Evolutionary conservation across 2,888 invertebrate species (phyloP).

Genomic region (Ectemnius lituratus): DNA sequence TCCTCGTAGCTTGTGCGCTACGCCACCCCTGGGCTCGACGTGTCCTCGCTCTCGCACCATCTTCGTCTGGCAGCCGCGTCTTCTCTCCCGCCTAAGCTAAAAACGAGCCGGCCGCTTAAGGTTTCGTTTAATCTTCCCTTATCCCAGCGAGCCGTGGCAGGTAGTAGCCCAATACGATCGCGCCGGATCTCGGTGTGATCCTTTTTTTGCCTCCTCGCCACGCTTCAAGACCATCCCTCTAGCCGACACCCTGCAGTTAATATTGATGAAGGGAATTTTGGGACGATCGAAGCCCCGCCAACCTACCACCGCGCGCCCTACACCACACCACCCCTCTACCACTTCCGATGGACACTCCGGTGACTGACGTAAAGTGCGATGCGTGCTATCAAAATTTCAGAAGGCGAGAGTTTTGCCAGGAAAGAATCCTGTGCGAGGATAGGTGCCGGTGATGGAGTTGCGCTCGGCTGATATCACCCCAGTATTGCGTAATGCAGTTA

Average conservation of each 20-base stretch:
- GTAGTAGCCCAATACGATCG: constrained; percentile 50
- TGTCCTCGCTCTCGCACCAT: too few relatives aligned
- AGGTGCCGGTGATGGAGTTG: too few relatives aligned
- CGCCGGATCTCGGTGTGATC: constrained; percentile 46
- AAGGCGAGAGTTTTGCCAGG: too few relatives aligned
- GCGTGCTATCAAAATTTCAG: too few relatives aligned
- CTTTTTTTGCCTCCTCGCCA: constrained; percentile 35
- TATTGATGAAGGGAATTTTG: constrained; percentile 50
- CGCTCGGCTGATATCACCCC: neutral
- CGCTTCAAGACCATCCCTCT: constrained; percentile 50
- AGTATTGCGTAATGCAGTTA: too few relatives aligned
- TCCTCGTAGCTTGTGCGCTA: constrained; percentile 20
- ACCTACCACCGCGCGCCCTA: neutral
- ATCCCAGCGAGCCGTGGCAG: constrained; percentile 54
- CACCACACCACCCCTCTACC: too few relatives aligned
- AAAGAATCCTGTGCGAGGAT: too few relatives aligned
- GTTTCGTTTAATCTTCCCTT: constrained; percentile 67
- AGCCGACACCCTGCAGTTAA: constrained; percentile 47
- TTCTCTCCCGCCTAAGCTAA: constrained; percentile 54
- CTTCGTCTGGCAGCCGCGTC: constrained; percentile 40
- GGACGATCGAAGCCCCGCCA: constrained; percentile 2
- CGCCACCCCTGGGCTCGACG: constrained; percentile 14
- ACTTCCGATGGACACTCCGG: neutral
- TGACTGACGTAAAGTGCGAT: too few relatives aligned
- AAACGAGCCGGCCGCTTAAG: constrained; percentile 63